Base-by-base conservation (phyloP, 2,113 vertebrate species). In the Orientallactaga bullata region DNA sequence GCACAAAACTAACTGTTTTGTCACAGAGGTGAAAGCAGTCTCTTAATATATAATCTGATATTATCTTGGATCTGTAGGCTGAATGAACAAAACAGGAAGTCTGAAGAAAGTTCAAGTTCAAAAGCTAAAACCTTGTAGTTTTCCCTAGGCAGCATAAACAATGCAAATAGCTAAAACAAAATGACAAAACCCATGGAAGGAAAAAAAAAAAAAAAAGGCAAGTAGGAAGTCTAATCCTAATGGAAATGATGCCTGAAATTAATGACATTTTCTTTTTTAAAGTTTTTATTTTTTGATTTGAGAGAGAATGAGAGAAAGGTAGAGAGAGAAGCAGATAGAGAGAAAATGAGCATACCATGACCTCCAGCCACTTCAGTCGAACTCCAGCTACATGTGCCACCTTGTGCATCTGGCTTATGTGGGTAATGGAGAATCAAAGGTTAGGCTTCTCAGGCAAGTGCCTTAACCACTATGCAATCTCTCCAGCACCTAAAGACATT, bases 31-130 rank as follows among this genome's bases (percentile, higher is more conserved):
- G 24, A 74, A 30, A 88, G 10, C 78, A 66, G 16, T 13, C 3
- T n/a, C 1, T 35, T 42, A 66, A 30, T 42, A 0, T 65, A 0
- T 71, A 65, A 71, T 63, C 87, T 74, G 66, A 73, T 69, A 84
- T 30, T 1, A 42, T 16, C 20, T 8, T 83, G 26, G 4, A 5
- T 89, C 28, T 58, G 2, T 35, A 81, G 24, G 24, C 24, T 47
- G 60, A 89, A 73, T 83, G 69, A 76, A 90, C 37, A 80, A 68
- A 95, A 42, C 15, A 76, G n/a, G 12, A 28, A 35, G n/a, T 72
- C 20, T 39, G 35, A 58, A 35, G n/a, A 76, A 58, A 66, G 18
- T 30, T 37, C 7, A 60, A 3, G 15, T 39, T 90, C 61, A 71
- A 81, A 92, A 68, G 24, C 30, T 8, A 66, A 18, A 13, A 37